Evolutionary conservation across 2,113 vertebrate genomes (phyloP), one percentile per base, ranked within the genome.

Genomic region (Bolborhynchus lineola): DNA sequence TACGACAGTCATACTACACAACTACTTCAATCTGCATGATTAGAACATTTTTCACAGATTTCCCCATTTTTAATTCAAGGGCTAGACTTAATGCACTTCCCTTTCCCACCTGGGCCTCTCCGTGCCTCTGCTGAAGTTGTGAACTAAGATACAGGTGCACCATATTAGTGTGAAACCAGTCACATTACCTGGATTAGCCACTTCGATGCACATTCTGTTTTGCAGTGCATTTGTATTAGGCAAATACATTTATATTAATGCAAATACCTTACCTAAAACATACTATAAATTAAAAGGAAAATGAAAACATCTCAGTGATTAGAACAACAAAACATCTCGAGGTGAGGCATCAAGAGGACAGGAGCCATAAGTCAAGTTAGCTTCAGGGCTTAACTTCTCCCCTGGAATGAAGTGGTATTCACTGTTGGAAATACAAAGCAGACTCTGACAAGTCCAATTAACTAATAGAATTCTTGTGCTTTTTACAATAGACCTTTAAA

Each of bases 401-500:
- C 76, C 69, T 44, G 74, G 57, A 97, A 97, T 94, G 70, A 98
- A 97, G 85, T 60, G 67, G 85, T 93, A 93, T 72, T 95, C 89
- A 78, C 79, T 95, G 85, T 57, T 95, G 21, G 70, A 96, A 91
- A 95, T 60, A 93, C 70, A 96, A 97, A 97, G 89, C 55, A 79
- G 71, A 91, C 49, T 96, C 88, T 90, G 77, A 92, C 14, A 69
- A 95, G 42, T 75, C 82, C 97, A 96, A 97, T 97, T 98, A 98
- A 97, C 18, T 13, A 98, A 83, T 77, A 93, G 82, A 97, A 97
- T 91, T 95, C 88, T 93, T 93, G 63, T 82, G 65, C 96, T 74
- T 93, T 97, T 95, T 90, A 96, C 92, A 97, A 96, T 57, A 94
- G 92, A 92, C 52, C 59, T 97, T 93, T 95, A 97, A 96, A 96